Base-by-base conservation (phyloP, 37 sponge, comb jelly and placozoan genomes). In the Bolinopsis microptera region DNA sequence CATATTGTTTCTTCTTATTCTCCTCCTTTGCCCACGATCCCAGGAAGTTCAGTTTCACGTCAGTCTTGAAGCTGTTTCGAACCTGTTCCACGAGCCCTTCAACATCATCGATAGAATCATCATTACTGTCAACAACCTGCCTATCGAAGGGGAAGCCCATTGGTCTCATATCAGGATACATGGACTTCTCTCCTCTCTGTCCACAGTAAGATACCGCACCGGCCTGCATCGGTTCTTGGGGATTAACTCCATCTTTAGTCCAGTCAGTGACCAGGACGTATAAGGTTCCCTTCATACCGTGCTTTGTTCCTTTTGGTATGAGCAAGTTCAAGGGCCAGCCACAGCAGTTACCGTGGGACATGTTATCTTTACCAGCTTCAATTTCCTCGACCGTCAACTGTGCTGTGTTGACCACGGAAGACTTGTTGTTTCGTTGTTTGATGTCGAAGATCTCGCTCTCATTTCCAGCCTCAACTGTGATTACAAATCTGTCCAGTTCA, bases 91-190 rank as follows among this genome's bases (percentile, higher is more conserved):
- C 80, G 5, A 77, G 33, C 35, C 33, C 80, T 8, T 1, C 32
- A 22, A 77, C 13, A 8, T 28, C 61, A 48, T 48, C 61, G 13
- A 48, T 13, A 48, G 61, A 13, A 13, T 48, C 61, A 18, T 13
- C 33, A 8, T 32, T 13, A 18, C 36, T 35, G 37, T 77, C 80
- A 34, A 32, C 80, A 18, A 77, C 27, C 80, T 34, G 27, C 32
- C 80, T 77, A 18, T 77, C 80, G 80, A 77, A 77, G 21, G 80
- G 80, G 80, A 77, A 77, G 33, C 80, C 80, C 80, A 77, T 77
- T 1, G 80, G 80, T 3, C 80, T 1, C 3, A 36, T 32, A 34
- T 77, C 80, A 28, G 80, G 33, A 36, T 32, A 77, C 61, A 48
- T 13, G 13, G 61, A 5, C 80, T 77, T 31, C 21, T 28, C 35